Base-by-base conservation (phyloP, 2,797 vertebrate species). In the Bryconaethiops microstoma region DNA sequence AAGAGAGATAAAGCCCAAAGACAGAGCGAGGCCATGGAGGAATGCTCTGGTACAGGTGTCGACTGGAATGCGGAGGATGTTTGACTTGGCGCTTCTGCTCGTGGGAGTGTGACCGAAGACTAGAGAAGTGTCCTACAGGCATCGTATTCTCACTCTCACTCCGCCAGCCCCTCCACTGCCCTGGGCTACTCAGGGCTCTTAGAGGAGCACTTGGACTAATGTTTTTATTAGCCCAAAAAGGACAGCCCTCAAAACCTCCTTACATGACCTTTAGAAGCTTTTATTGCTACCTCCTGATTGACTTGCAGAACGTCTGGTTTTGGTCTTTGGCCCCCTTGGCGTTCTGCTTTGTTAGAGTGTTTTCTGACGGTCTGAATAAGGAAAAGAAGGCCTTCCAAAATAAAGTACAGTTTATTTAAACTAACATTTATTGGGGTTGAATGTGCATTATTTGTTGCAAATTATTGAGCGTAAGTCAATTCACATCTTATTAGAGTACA, bases 31-130 rank as follows among this genome's bases (percentile, higher is more conserved):
- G 77, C 65, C 1, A 19, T 14, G 55, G 67, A 70, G 72, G 77
- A 65, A 79, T 82, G 71, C 85, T 79, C 10, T 84, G 87, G 75
- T 90, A 68, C 88, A 82, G 88, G 88, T 89, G 85, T 88, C 82
- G 86, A 87, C 82, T 65, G 68, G 84, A 84, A 83, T 74, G 70
- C 81, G 70, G 79, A 74, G 65, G 84, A 84, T 88, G 87, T 87
- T 89, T 86, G 79, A 74, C 84, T 89, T 86, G 87, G 85, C 59
- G 64, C 76, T 67, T 89, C 82, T 60, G 82, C 74, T 81, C 88
- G 81, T 77, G 77, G 80, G 81, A 84, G 71, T 84, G 83, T 85
- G 86, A 91, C 82, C 78, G 14, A 77, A 73, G 85, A 76, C 10
- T 50, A 39, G 73, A 88, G 85, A 86, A 82, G 86, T 90, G 85